Evolutionary conservation across 2,888 invertebrate species (phyloP).

Genomic region (Polyploca ridens): DNA sequence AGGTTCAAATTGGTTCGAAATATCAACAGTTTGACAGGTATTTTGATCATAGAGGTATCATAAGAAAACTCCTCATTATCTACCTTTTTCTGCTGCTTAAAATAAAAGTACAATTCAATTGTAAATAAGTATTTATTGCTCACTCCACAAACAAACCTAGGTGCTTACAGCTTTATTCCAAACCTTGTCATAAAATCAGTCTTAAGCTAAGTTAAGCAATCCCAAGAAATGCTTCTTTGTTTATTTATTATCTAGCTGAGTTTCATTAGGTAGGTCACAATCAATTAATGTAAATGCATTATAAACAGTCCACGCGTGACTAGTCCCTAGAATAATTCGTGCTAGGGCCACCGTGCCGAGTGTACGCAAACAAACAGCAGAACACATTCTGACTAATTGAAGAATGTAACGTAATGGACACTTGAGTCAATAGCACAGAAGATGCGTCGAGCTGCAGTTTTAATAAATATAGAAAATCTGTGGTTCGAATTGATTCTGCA

Average conservation of each 20-base stretch:
- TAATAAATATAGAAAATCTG: no score
- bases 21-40: no score
- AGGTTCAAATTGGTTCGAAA: no score
- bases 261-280: conserved; percentile 1
- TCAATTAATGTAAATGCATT: neutral
- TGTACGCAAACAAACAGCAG: conserved; percentile 33
- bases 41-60: no score
- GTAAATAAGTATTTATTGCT: no score
- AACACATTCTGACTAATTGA: conserved; percentile 64
- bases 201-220: neutral
- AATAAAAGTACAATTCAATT: no score
- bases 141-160: no score
- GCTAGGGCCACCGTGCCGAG: conserved; percentile 13
- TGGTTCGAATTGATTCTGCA: no score
- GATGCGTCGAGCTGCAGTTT: conserved; percentile 21
- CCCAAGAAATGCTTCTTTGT: neutral
- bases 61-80: no score
- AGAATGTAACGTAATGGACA: conserved; percentile 63
- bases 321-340: conserved; percentile 13
- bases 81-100: no score
- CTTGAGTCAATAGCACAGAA: conserved; percentile 59
- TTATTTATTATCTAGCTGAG: neutral
- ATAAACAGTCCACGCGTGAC: conserved; percentile 5
- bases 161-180: neutral
- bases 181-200: neutral